Evolutionary conservation across 2,113 vertebrate species (phyloP).

Genomic region (Strix aluco): DNA sequence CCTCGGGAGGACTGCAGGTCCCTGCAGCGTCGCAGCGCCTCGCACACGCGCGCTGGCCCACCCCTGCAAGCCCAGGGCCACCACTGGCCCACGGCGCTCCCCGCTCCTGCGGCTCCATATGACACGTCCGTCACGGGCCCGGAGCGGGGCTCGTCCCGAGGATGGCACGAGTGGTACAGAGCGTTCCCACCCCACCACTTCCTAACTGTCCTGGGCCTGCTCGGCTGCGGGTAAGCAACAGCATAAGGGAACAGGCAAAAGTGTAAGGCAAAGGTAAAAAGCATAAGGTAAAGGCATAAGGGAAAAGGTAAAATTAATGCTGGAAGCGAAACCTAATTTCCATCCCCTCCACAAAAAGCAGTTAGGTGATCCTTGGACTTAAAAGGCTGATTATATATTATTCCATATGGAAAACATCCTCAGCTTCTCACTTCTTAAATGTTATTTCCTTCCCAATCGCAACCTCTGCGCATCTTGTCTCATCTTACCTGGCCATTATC

Average conservation of each 20-base stretch:
- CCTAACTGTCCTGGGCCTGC: too few relatives aligned
- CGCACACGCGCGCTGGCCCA: neutral
- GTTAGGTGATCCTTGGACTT: neutral
- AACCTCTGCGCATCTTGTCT: neutral
- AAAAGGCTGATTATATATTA: neutral
- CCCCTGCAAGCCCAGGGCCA: too few relatives aligned
- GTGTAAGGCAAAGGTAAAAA: too few relatives aligned
- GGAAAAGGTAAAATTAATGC: too few relatives aligned
- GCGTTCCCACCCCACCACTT: too few relatives aligned
- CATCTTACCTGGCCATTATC: neutral
- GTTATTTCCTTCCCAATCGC: slow-evolving; percentile 1
- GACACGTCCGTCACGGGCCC: neutral
- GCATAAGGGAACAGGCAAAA: too few relatives aligned
- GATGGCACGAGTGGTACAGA: too few relatives aligned
- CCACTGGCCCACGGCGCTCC: accelerated
- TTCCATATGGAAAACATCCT: neutral
- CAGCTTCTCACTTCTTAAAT: neutral
- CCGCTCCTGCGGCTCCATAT: accelerated
- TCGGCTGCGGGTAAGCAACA: too few relatives aligned
- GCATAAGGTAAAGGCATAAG: too few relatives aligned
- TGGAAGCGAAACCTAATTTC: neutral
- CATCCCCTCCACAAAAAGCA: neutral
- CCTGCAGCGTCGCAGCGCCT: neutral
- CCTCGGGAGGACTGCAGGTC: neutral
- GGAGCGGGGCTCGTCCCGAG: too few relatives aligned